phyloP scores from a whole-genome alignment of 1,140 invertebrate species.

The Bradysia coprophila region DNA sequence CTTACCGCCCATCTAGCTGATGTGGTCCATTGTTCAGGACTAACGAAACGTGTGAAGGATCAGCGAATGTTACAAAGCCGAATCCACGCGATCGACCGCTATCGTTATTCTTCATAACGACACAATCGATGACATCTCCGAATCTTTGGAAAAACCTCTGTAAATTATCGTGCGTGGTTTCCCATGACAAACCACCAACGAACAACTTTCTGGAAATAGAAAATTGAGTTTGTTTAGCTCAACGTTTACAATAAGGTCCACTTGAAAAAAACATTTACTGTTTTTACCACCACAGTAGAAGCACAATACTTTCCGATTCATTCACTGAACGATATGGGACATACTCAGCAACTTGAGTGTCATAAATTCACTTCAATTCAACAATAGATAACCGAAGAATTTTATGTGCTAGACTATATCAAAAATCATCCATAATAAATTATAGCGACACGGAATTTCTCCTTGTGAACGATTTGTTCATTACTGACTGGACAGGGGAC shows the following conservation, averaged over 20 bases:
- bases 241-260: no score
- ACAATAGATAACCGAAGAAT: background rate
- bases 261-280: background rate
- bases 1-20: slow-evolving; percentile 79
- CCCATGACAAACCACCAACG: slow-evolving; percentile 92
- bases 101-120: slow-evolving; percentile 97
- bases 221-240: no score
- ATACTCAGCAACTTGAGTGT: background rate
- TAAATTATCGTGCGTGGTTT: slow-evolving; percentile 85
- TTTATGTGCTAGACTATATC: no score
- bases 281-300: background rate
- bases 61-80: slow-evolving; percentile 92
- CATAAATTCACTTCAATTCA: background rate
- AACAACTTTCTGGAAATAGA: slow-evolving; percentile 63
- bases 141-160: slow-evolving; percentile 86
- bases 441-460: no score
- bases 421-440: no score
- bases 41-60: slow-evolving; percentile 74
- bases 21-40: slow-evolving; percentile 84
- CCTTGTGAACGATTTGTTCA: no score
- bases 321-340: background rate
- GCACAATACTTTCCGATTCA: background rate
- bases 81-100: slow-evolving; percentile 69
- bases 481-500: no score
- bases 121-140: slow-evolving; percentile 93